Base-by-base conservation (phyloP, 2,888 invertebrate species). In the Reticulitermes lucifugus region DNA sequence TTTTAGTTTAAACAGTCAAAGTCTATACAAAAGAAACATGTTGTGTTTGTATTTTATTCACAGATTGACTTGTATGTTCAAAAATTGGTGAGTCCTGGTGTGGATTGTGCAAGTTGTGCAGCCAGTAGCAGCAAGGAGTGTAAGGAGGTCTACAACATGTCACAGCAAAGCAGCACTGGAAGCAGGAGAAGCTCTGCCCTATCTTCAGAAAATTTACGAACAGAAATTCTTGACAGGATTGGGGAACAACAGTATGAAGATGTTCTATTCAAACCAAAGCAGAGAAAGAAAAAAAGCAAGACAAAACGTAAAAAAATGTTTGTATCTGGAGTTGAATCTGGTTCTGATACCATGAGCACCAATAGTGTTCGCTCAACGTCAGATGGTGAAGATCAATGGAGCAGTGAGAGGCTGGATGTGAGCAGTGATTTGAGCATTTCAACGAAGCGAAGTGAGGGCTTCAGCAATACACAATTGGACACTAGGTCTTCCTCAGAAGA, bases 241-340 rank as follows among this genome's bases (percentile, higher is more conserved):
- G 94, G 95, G 87, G 94, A 94, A 90, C 93, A 94, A 91, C 94
- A 95, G 87, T 95, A 94, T 87, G 96, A 95, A 87, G 94, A 94
- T 84, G 94, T 95, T 80, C 90, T 95, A 21, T 93, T 94, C 89
- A 95, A 94, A 77, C 94, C 95, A 83, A 93, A 93, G 79, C 92
- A 91, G 35, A 91, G 89, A 85, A 88, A 87, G n/a, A 90, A 89
- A 83, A 89, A 10, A 73, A 89, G 91, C 29, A 90, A 91, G 84
- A 92, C 91, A 85, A 51, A 87, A 29, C 88, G 85, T 83, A 89
- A 92, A 41, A 60, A 86, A 89, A 91, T 86, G 86, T 89, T 59
- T 55, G 35, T 86, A 83, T 43, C 86, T 85, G 87, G 86, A 22
- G 65, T 84, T 55, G 88, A 88, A 55, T 87, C 88, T 18, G 87